Evolutionary conservation across 2,888 invertebrate genomes (phyloP).

Genomic region (Drosophila affinis): DNA sequence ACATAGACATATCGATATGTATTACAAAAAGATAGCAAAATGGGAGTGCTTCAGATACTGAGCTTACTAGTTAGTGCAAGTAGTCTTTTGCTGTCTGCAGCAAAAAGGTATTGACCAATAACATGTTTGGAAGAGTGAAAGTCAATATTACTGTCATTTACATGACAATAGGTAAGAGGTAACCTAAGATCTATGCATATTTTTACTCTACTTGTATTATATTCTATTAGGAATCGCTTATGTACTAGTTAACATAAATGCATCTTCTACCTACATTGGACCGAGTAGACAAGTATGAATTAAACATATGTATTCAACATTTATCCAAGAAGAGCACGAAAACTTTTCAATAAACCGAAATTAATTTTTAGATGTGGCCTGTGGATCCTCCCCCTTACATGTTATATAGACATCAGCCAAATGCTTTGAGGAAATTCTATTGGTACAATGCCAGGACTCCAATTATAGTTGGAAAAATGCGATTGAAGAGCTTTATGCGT

Average conservation of each 20-base stretch:
- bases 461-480: constrained; percentile 46
- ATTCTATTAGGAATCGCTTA: constrained; percentile 20
- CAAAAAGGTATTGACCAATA: constrained; percentile 25
- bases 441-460: constrained; percentile 54
- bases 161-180: constrained; percentile 31
- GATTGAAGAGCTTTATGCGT: constrained; percentile 35
- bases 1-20: constrained; percentile 6
- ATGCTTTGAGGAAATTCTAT: constrained; percentile 45
- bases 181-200: background rate
- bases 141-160: constrained; percentile 31
- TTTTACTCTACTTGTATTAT: background rate
- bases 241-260: constrained; percentile 32
- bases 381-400: constrained; percentile 33
- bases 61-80: constrained; percentile 21
- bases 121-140: constrained; percentile 41
- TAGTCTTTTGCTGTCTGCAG: constrained; percentile 36
- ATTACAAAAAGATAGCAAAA: constrained; percentile 8
- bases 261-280: constrained; percentile 38
- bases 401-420: constrained; percentile 52
- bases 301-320: background rate
- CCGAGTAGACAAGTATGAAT: constrained; percentile 35
- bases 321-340: background rate
- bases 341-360: background rate
- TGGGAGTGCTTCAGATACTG: constrained; percentile 14
- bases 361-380: constrained; percentile 33